phyloP scores from a whole-genome alignment of 2,888 invertebrate genomes.

The Noctua pronuba region DNA sequence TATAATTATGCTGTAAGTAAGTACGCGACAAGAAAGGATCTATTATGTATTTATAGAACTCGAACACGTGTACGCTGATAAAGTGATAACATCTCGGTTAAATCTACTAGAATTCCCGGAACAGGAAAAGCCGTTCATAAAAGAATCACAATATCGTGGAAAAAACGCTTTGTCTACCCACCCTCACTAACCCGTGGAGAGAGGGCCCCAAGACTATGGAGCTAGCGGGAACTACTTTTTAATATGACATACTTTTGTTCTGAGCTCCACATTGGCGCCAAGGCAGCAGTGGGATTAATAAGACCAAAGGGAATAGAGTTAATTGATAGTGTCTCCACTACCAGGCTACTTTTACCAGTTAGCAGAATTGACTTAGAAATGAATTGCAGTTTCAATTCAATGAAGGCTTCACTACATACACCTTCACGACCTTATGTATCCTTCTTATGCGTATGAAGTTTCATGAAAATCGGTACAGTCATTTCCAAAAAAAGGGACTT shows the following conservation, averaged over 20 bases:
- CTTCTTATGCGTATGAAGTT: no score
- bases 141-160: background rate
- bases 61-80: background rate
- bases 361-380: slow-evolving; percentile 10
- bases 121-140: background rate
- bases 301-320: background rate
- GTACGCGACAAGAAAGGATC: slow-evolving; percentile 8
- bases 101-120: background rate
- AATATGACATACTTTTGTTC: background rate
- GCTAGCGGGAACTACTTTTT: background rate
- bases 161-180: background rate
- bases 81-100: background rate
- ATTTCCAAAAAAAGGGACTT: no score
- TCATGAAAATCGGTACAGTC: no score
- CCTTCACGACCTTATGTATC: no score
- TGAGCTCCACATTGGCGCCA: background rate
- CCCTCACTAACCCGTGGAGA: background rate
- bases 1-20: background rate
- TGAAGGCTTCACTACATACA: background rate
- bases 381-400: background rate
- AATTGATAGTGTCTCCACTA: slow-evolving; percentile 6
- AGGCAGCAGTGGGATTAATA: background rate
- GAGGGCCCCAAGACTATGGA: background rate
- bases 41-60: background rate
- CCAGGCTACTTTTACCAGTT: slow-evolving; percentile 3